Base-by-base conservation (phyloP, 2,888 invertebrate genomes). In the Hermaeophaga mercurialis region DNA sequence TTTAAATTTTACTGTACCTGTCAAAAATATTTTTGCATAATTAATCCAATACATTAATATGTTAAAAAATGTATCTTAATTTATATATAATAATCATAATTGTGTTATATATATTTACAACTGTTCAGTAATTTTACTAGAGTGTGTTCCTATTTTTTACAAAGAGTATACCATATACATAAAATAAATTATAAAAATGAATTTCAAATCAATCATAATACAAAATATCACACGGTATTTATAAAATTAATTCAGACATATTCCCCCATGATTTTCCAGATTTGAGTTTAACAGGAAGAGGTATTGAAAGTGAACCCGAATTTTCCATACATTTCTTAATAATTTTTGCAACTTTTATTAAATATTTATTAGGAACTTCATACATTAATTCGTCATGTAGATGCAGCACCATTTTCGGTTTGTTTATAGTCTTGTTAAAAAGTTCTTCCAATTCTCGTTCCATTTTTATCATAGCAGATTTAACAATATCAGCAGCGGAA, bases 351-450 rank as follows among this genome's bases (percentile, higher is more conserved):
- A 90, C 84, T 63, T 79, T 74, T 9, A 78, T 71, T 34, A 86
- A 75, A 68, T 85, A 82, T 2, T 80, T 75, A 53, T 80, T 74
- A 7, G 84, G 82, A 2, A 94, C 90, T 82, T 99, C 96, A 73
- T 92, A 96, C 19, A 99, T 85, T 1, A 99, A 81, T 81, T 99
- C 99, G 78, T 99, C 98, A 75, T 99, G 98, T 68, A 99, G 81
- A 75, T 97, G 96, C 17, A 98, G 80, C 2, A 97, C 86, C 9
- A 97, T 82, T 59, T 82, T 83, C 0, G 87, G 87, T 66, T 78
- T 78, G 46, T 74, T 66, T 59, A 69, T 58, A 17, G 70, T 34
- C 59, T 64, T 64, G 52, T 74, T 68, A 76, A 82, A 84, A 69
- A 75, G 65, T 69, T 80, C 48, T 62, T 76, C 61, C 67, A 87